phyloP scores from a whole-genome alignment of 2,113 vertebrate species.

The Hirundichthys speculiger region DNA sequence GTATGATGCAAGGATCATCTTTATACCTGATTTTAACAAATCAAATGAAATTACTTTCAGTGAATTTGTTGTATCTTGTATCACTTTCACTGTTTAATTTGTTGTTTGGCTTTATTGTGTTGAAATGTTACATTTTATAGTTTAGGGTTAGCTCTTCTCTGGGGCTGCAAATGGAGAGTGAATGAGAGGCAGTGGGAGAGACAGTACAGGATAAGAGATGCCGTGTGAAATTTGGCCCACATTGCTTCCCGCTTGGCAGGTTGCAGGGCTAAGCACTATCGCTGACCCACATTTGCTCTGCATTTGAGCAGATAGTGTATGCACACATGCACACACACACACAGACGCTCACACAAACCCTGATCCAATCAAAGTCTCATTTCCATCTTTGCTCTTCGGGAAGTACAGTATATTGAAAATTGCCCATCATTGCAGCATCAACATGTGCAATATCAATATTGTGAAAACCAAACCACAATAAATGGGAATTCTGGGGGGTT shows the following conservation, averaged over 20 bases:
- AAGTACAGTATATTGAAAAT: no score
- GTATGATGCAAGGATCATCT: not conserved
- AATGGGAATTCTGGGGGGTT: no score
- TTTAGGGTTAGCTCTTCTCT: constrained; percentile 12
- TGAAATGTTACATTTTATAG: not conserved
- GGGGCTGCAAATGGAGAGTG: constrained; percentile 33
- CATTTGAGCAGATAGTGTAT: constrained; percentile 25
- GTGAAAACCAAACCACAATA: no score
- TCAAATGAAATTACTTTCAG: not conserved
- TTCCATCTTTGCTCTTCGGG: constrained; percentile 8
- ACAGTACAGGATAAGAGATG: constrained; percentile 58
- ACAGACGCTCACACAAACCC: constrained; percentile 21
- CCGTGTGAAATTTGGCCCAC: constrained; percentile 72
- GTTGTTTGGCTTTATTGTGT: no score
- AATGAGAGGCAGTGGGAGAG: constrained; percentile 31
- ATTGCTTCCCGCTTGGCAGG: constrained; percentile 70
- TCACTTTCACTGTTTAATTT: not conserved
- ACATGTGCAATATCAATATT: no score
- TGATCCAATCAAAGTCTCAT: constrained; percentile 41
- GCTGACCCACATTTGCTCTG: constrained; percentile 74
- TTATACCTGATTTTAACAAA: not conserved
- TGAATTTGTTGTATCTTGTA: accelerated
- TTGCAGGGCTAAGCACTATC: constrained; percentile 50
- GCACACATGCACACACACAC: constrained; percentile 11
- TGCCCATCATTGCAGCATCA: no score